Evolutionary conservation across 35 echinoderm and acorn worm species (phyloP).

Genomic region (Patiria miniata): DNA sequence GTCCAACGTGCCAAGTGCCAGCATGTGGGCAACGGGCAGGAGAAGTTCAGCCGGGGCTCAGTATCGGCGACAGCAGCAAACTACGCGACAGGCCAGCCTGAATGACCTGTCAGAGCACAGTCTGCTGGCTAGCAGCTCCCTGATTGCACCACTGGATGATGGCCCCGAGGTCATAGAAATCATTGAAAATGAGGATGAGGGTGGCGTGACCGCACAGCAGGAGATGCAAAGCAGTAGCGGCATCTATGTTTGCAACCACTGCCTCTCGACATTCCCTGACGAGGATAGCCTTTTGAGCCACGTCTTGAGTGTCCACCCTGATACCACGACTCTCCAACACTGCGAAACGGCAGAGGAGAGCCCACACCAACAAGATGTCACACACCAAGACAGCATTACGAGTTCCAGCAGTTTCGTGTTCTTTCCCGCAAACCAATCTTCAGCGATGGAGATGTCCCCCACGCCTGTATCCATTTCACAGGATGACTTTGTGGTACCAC

Average conservation of each 20-base stretch:
- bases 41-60: background rate
- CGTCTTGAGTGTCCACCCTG: background rate
- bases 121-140: background rate
- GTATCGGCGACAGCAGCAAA: background rate
- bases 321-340: background rate
- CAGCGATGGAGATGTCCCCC: background rate
- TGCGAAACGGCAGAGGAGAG: background rate
- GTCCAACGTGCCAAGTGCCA: background rate
- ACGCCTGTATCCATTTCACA: background rate
- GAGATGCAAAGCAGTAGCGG: background rate
- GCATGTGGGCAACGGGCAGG: background rate
- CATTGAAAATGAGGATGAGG: background rate
- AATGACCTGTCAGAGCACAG: background rate
- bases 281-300: background rate
- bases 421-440: background rate
- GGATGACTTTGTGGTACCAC: background rate
- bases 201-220: background rate
- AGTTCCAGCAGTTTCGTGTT: background rate
- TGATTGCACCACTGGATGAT: background rate
- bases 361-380: background rate
- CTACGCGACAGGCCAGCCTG: background rate
- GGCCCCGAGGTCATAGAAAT: background rate
- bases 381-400: conserved; percentile 9
- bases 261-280: background rate
- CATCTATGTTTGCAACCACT: background rate